These are phyloP conservation scores for Caiman crocodilus DNA, from an alignment of 2,797 vertebrate species.

Conservation along the genomic window DNA sequence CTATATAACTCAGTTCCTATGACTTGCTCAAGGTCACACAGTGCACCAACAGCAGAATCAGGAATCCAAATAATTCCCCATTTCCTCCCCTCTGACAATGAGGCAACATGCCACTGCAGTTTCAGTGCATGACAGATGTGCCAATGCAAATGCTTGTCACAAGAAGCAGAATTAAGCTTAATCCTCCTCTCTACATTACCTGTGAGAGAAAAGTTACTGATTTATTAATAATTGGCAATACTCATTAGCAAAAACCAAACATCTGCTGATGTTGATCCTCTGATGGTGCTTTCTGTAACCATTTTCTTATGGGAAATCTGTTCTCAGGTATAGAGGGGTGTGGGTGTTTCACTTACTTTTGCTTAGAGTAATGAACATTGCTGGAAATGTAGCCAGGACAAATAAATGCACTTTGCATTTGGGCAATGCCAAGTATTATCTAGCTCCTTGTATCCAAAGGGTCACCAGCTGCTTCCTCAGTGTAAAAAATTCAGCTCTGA, in stretches of 20 bases:
- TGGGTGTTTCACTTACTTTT: not conserved
- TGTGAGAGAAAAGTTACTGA: not conserved
- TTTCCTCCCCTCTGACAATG: not conserved
- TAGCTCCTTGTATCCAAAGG: not conserved
- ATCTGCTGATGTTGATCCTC: not conserved
- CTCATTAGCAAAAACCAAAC: constrained; percentile 14
- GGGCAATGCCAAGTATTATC: not conserved
- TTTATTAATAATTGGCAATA: not conserved
- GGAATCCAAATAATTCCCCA: not conserved
- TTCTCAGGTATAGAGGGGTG: not conserved
- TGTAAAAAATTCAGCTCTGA: constrained; percentile 2
- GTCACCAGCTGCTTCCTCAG: not conserved
- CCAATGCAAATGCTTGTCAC: not conserved
- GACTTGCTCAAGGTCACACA: rapidly evolving
- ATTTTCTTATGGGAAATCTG: not conserved
- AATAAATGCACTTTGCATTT: not conserved
- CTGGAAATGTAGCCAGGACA: constrained; percentile 34
- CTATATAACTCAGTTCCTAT: not conserved
- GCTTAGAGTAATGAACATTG: constrained; percentile 25
- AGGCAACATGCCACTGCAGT: rapidly evolving
- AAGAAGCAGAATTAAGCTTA: not conserved
- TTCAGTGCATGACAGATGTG: not conserved
- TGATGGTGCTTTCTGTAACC: not conserved
- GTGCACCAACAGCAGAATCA: rapidly evolving
- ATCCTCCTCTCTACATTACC: not conserved